Conservation (phyloP, 2,113 vertebrate genomes). For the Plotosus lineatus region DNA sequence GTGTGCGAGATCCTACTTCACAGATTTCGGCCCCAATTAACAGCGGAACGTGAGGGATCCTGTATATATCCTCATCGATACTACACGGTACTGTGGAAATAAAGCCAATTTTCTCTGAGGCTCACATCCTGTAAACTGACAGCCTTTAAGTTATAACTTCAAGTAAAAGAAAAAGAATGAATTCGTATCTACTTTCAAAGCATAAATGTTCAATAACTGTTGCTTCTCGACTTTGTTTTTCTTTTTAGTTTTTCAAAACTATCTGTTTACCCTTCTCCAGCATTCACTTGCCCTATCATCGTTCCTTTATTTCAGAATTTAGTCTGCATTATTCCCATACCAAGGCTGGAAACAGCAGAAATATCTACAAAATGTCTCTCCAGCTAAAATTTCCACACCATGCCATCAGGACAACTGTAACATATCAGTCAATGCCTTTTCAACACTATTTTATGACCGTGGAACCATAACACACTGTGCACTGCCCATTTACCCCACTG, state of each 20-base stretch:
- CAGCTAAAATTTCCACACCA: slow-evolving; percentile 52
- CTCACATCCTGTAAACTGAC: not conserved
- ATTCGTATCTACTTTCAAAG: not conserved
- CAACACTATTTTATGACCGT: slow-evolving; percentile 54
- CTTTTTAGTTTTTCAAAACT: not conserved
- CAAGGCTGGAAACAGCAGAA: slow-evolving; percentile 41
- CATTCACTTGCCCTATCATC: slow-evolving; percentile 19
- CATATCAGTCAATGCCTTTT: slow-evolving; percentile 67
- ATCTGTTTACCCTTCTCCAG: not conserved
- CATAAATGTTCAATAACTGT: not conserved
- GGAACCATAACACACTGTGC: slow-evolving; percentile 56
- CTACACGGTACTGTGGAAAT: not conserved
- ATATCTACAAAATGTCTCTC: slow-evolving; percentile 51
- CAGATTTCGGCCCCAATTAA: no score
- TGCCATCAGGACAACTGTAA: slow-evolving; percentile 68
- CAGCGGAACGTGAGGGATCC: no score
- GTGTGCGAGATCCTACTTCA: no score
- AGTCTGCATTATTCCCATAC: slow-evolving; percentile 42
- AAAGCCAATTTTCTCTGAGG: not conserved
- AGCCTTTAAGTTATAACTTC: not conserved
- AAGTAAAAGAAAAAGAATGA: not conserved
- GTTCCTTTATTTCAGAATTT: not conserved
- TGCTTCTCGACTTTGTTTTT: not conserved
- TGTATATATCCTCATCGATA: not conserved
- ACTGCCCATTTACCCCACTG: slow-evolving; percentile 40